A percentile compares a stretch with the other conserved stretches of the same genome.
Evolutionary conservation across 2,797 vertebrate species (phyloP).

Genomic region (Rhadinocentrus ornatus): DNA sequence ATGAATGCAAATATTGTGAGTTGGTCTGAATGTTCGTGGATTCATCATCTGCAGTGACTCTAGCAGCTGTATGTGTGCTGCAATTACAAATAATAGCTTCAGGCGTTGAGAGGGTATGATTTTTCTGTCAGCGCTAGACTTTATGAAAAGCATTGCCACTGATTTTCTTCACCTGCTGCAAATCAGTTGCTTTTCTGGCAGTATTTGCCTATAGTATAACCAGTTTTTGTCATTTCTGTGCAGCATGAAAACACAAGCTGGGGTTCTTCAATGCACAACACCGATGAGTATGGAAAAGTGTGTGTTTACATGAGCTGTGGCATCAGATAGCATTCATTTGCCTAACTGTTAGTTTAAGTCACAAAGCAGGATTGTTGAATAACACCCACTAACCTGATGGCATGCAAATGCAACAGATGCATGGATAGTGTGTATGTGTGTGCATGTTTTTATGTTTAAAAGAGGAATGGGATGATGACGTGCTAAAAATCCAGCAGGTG

Average conservation of each 20-base stretch:
- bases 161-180: conserved; percentile 11
- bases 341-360: conserved; percentile 56
- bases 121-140: conserved; percentile 16
- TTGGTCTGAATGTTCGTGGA: conserved; percentile 45
- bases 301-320: conserved; percentile 46
- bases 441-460: conserved; percentile 10
- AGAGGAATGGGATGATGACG: conserved; percentile 17
- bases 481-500: conserved; percentile 46
- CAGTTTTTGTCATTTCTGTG: neutral
- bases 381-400: conserved; percentile 30
- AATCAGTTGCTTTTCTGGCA: neutral
- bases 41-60: conserved; percentile 52
- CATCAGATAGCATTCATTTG: conserved; percentile 59
- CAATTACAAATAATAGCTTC: conserved; percentile 31
- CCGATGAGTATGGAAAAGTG: conserved; percentile 48
- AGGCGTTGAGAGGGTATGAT: conserved; percentile 18
- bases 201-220: neutral
- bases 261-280: conserved; percentile 3
- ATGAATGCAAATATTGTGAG: conserved; percentile 39
- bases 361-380: conserved; percentile 70
- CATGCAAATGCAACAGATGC: conserved; percentile 66
- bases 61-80: conserved; percentile 30
- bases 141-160: neutral
- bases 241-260: neutral
- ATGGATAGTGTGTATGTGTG: conserved; percentile 28